phyloP scores from a whole-genome alignment of 2,888 invertebrate species.

The Leptinotarsa peninsularis region DNA sequence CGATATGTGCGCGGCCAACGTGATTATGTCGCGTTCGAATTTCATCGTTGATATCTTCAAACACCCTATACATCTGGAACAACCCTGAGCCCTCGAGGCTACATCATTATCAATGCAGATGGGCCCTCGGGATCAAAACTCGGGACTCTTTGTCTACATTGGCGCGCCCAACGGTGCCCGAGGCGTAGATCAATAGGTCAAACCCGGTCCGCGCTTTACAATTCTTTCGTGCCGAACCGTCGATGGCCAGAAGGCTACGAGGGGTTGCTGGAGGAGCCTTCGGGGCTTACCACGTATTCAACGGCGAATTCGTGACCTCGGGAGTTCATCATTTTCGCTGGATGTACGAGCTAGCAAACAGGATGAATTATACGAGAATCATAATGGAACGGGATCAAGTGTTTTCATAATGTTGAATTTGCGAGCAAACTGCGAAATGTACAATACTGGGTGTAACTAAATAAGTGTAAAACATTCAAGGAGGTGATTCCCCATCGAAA shows the following conservation, averaged over 20 bases:
- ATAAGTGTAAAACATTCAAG: no score
- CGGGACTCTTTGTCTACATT: slow-evolving; percentile 60
- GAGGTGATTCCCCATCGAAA: no score
- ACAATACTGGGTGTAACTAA: no score
- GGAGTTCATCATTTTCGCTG: background rate
- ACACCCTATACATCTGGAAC: slow-evolving; percentile 37
- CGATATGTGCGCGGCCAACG: no score
- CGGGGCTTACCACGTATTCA: slow-evolving; percentile 30
- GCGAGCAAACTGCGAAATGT: no score
- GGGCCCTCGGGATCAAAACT: slow-evolving; percentile 47
- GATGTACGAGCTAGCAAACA: background rate
- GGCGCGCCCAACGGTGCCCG: slow-evolving; percentile 55
- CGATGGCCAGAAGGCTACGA: slow-evolving; percentile 49
- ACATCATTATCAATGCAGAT: slow-evolving; percentile 65
- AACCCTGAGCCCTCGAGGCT: slow-evolving; percentile 50
- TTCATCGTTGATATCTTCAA: background rate
- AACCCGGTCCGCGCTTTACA: slow-evolving; percentile 52
- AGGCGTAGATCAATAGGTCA: slow-evolving; percentile 60
- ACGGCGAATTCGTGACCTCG: slow-evolving; percentile 36
- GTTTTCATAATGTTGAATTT: background rate
- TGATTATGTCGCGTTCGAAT: no score
- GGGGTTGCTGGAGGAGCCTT: slow-evolving; percentile 43
- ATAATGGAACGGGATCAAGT: background rate
- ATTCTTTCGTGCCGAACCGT: slow-evolving; percentile 44
- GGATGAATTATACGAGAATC: slow-evolving; percentile 5